phyloP scores from a whole-genome alignment of 2,888 invertebrate genomes.

The Biston stratarius region DNA sequence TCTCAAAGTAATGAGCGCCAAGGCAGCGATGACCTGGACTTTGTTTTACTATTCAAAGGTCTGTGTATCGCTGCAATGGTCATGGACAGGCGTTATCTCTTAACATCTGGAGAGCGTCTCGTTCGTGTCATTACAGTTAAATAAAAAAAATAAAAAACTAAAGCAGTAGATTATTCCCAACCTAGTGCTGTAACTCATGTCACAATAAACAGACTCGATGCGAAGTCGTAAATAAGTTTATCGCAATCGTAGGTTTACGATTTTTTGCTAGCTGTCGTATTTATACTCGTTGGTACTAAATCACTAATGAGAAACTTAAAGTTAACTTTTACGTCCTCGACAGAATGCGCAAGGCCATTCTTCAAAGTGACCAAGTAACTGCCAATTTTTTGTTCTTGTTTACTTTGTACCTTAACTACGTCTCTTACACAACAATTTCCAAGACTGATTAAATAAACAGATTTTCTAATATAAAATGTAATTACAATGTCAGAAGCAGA shows the following conservation, averaged over 20 bases:
- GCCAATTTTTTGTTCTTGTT: constrained; percentile 22
- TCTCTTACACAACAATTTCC: constrained; percentile 7
- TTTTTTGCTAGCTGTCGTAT: neutral
- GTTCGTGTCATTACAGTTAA: too few relatives aligned
- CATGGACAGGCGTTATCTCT: too few relatives aligned
- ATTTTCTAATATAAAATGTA: constrained; percentile 2
- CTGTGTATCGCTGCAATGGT: too few relatives aligned
- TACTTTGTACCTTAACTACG: constrained; percentile 2
- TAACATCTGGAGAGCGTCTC: too few relatives aligned
- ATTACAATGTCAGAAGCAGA: constrained; percentile 2
- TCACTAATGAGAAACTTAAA: constrained; percentile 9
- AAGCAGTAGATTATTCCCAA: neutral
- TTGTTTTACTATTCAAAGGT: too few relatives aligned
- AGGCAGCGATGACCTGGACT: too few relatives aligned
- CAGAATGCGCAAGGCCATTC: constrained; percentile 22
- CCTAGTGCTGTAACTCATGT: neutral
- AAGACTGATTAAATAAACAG: constrained; percentile 1
- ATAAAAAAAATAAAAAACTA: neutral
- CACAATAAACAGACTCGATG: neutral
- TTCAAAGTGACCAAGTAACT: constrained; percentile 17
- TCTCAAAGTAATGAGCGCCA: too few relatives aligned
- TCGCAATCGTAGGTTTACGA: neutral
- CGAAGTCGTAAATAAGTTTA: constrained; percentile 1
- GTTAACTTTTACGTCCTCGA: constrained; percentile 23
- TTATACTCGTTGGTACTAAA: neutral